These are phyloP conservation scores for Tachina lurida DNA, from an alignment of 2,888 invertebrate genomes.

Conservation along the genomic window DNA sequence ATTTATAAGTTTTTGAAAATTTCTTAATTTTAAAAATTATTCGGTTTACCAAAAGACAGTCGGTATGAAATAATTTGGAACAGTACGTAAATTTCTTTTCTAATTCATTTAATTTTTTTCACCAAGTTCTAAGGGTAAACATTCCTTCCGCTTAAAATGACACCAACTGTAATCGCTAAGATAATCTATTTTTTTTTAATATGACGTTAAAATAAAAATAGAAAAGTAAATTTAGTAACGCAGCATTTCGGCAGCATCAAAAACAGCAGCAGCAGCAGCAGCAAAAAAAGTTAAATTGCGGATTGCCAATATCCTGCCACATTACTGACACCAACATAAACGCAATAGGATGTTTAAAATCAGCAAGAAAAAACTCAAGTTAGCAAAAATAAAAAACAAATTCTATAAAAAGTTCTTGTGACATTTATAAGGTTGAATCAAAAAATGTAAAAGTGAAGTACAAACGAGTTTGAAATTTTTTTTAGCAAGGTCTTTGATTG, in stretches of 20 bases:
- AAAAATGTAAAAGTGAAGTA: conserved; percentile 38
- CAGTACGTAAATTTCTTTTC: not conserved
- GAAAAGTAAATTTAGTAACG: conserved; percentile 2
- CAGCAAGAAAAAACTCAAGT: conserved; percentile 1
- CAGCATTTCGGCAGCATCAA: not conserved
- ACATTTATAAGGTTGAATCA: conserved; percentile 37
- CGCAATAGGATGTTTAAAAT: conserved; percentile 48
- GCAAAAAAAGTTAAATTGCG: conserved; percentile 45
- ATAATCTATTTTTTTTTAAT: not conserved
- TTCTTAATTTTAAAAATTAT: too few relatives aligned
- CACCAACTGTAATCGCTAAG: conserved; percentile 24
- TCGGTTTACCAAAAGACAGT: too few relatives aligned
- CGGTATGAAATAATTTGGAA: not conserved
- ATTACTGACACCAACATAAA: conserved; percentile 50
- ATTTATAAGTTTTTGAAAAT: too few relatives aligned
- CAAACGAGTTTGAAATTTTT: conserved; percentile 16
- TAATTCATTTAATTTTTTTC: not conserved
- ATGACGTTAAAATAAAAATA: conserved; percentile 14
- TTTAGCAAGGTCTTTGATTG: conserved; percentile 1
- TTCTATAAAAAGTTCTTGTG: not conserved
- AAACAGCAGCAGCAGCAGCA: not conserved
- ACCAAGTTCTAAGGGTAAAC: conserved; percentile 9
- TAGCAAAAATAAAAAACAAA: conserved; percentile 1
- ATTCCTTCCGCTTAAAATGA: conserved; percentile 25
- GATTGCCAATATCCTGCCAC: conserved; percentile 59